A percentile compares a stretch with the other conserved stretches of the same genome.
phyloP scores from a whole-genome alignment of 2,797 vertebrate genomes.

The Leptoclinus maculatus region DNA sequence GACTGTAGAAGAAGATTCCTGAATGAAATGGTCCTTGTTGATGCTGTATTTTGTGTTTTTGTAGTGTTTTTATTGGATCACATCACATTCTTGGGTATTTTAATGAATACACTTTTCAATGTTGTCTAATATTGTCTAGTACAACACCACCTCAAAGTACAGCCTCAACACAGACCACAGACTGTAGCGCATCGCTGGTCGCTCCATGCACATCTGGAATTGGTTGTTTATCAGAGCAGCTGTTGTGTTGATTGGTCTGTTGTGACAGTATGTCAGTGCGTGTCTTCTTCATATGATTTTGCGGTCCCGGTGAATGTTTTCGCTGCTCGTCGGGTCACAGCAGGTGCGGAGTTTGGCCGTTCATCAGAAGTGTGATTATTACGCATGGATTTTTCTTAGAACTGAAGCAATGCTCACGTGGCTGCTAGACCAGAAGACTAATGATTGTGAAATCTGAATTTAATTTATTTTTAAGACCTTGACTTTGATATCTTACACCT shows the following conservation, averaged over 20 bases:
- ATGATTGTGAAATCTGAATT: neutral
- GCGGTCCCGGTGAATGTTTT: neutral
- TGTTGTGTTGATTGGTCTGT: neutral
- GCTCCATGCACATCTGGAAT: neutral
- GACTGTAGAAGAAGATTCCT: neutral
- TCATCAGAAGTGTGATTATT: neutral
- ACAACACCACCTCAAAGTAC: neutral
- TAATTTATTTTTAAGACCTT: neutral
- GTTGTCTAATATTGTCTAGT: neutral
- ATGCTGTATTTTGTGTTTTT: neutral
- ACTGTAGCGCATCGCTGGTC: neutral
- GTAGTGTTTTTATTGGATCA: neutral
- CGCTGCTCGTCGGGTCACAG: neutral
- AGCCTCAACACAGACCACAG: neutral
- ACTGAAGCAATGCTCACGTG: neutral
- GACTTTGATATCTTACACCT: neutral
- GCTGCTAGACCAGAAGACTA: neutral
- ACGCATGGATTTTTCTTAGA: slow-evolving; percentile 23
- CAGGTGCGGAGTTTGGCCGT: neutral
- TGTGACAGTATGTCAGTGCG: neutral
- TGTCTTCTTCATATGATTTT: neutral
- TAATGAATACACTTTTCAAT: neutral
- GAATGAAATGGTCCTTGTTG: neutral
- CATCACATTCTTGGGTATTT: neutral
- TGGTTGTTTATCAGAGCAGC: neutral